These are phyloP conservation scores for Malacoctenus gilli DNA, from an alignment of 2,797 vertebrate species.

Conservation along the genomic window DNA sequence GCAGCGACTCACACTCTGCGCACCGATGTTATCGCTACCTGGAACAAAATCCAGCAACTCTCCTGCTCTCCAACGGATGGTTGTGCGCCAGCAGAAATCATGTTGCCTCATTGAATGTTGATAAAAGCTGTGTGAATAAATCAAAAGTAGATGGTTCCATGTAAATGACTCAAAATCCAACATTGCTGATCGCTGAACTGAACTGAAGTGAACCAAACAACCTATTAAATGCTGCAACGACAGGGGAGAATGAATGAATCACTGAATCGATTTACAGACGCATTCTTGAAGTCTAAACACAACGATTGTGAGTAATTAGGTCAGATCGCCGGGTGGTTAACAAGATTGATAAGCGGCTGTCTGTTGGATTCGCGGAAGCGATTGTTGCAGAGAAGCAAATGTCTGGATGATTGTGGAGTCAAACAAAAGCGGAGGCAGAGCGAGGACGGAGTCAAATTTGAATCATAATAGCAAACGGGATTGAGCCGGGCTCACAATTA, in stretches of 20 bases:
- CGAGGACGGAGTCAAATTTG: conserved; percentile 14
- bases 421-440: conserved; percentile 28
- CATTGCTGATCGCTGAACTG: too few relatives aligned
- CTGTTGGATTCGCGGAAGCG: conserved; percentile 25
- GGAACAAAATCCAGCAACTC: background rate
- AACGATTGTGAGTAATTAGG: conserved; percentile 3
- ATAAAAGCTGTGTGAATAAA: conserved; percentile 11
- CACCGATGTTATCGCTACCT: too few relatives aligned
- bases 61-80: background rate
- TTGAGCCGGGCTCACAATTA: conserved; percentile 29
- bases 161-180: too few relatives aligned
- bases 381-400: conserved; percentile 17
- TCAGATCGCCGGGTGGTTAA: conserved; percentile 3
- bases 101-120: too few relatives aligned
- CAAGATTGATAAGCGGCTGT: background rate
- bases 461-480: conserved; percentile 19
- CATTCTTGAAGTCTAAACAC: background rate
- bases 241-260: too few relatives aligned
- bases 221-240: too few relatives aligned
- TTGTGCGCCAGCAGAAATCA: too few relatives aligned
- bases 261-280: background rate
- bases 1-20: too few relatives aligned
- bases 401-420: conserved; percentile 26
- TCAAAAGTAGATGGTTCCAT: conserved; percentile 43
- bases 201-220: too few relatives aligned